Percentiles rank a stretch among this genome's conserved stretches.
These are phyloP conservation scores for Heliconius hewitsoni DNA, from an alignment of 1,140 invertebrate genomes.

Conservation along the genomic window DNA sequence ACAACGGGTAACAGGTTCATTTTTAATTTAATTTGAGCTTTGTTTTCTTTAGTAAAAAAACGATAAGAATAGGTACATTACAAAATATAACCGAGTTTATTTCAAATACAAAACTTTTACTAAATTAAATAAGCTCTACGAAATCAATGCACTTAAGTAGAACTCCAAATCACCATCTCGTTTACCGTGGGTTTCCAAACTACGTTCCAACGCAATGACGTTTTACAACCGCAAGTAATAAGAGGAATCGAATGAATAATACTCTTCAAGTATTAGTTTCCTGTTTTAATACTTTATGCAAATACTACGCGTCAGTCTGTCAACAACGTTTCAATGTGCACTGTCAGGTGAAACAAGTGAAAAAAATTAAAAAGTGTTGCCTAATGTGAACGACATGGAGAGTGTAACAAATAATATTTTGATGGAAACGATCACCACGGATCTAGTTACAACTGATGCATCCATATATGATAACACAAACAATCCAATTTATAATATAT, in stretches of 20 bases:
- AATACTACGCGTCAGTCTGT: conserved; percentile 26
- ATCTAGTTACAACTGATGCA: background rate
- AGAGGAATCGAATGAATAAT: conserved; percentile 55
- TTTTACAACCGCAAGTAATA: conserved; percentile 53
- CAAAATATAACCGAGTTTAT: background rate
- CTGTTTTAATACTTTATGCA: conserved; percentile 43
- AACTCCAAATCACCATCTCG: background rate
- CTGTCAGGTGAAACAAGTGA: conserved; percentile 23
- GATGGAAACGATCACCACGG: background rate
- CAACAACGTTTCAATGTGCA: conserved; percentile 19
- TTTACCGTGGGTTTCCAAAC: conserved; percentile 31
- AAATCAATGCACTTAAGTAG: background rate
- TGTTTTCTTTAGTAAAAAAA: too few relatives aligned
- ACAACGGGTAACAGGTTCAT: too few relatives aligned
- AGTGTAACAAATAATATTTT: conserved; percentile 13
- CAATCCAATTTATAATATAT: background rate
- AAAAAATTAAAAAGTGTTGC: conserved; percentile 13
- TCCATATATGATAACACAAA: conserved; percentile 2
- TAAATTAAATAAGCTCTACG: background rate
- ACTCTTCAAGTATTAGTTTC: conserved; percentile 51
- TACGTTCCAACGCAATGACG: conserved; percentile 47
- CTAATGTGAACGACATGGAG: conserved; percentile 36
- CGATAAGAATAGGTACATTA: too few relatives aligned
- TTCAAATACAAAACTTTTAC: background rate
- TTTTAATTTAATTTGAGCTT: background rate